Conservation (phyloP, 2,113 vertebrate genomes). For the Andinoacara biseriatus region DNA sequence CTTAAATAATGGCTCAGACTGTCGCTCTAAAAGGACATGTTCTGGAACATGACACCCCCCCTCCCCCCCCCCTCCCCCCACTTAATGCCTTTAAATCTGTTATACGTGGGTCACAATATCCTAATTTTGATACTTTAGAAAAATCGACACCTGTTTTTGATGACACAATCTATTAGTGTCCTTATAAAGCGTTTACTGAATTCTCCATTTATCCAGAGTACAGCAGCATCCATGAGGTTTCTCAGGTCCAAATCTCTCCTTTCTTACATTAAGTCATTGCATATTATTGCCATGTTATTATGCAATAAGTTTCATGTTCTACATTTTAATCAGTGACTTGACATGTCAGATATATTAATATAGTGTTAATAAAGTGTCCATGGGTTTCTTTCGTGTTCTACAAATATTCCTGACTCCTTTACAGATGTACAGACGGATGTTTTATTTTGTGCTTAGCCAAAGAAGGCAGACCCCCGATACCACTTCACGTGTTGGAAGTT, state of each 20-base stretch:
- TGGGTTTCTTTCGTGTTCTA: neutral
- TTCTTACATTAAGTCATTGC: constrained; percentile 12
- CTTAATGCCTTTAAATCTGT: constrained; percentile 42
- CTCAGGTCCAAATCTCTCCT: constrained; percentile 45
- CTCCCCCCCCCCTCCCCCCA: no score
- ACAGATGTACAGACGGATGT: neutral
- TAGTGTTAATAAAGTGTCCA: neutral
- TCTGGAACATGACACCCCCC: neutral
- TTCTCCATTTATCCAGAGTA: neutral
- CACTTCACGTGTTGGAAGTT: neutral
- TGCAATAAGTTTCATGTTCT: neutral
- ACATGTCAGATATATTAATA: neutral
- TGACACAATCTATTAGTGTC: constrained; percentile 46
- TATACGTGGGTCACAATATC: neutral
- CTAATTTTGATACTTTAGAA: constrained; percentile 12
- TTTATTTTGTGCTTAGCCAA: constrained; percentile 1
- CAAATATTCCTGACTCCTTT: neutral
- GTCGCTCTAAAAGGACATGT: neutral
- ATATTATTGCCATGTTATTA: neutral
- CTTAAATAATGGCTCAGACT: neutral
- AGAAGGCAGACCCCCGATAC: neutral
- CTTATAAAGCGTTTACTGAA: constrained; percentile 38
- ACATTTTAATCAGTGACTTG: neutral
- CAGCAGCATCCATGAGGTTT: constrained; percentile 5
- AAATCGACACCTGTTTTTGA: constrained; percentile 11